These are phyloP conservation scores for Montipora cactus DNA, from an alignment of 64 coral and sea anemone genomes.

Conservation along the genomic window DNA sequence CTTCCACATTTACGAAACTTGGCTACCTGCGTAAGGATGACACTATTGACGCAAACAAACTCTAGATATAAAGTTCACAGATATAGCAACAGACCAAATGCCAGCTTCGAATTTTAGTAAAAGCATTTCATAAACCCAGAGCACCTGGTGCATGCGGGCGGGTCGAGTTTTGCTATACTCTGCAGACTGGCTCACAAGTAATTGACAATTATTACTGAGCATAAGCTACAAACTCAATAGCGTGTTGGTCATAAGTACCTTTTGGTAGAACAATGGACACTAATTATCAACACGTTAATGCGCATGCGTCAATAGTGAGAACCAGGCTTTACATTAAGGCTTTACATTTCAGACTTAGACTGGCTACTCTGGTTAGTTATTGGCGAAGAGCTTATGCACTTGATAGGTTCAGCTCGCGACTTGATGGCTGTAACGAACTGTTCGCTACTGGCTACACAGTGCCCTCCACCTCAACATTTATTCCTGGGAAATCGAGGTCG, in stretches of 20 bases:
- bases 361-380: background rate
- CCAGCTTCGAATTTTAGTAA: background rate
- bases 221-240: too few species aligned
- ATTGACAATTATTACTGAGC: too few species aligned
- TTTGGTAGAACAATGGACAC: too few species aligned
- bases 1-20: too few species aligned
- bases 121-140: background rate
- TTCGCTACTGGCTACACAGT: background rate
- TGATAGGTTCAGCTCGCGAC: constrained; percentile 11
- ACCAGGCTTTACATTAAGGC: too few species aligned
- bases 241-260: too few species aligned
- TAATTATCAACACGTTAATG: too few species aligned
- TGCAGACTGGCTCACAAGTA: background rate
- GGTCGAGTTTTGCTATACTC: background rate
- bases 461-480: background rate
- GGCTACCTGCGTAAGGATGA: background rate
- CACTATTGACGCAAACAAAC: background rate
- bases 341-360: background rate
- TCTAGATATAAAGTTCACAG: background rate
- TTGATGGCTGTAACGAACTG: background rate
- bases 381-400: background rate
- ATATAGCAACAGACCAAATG: background rate
- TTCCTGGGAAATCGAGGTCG: constrained; percentile 13
- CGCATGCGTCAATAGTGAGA: too few species aligned
- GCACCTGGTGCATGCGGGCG: background rate